phyloP scores from a whole-genome alignment of 2,888 invertebrate genomes.

The Tyria jacobaeae region DNA sequence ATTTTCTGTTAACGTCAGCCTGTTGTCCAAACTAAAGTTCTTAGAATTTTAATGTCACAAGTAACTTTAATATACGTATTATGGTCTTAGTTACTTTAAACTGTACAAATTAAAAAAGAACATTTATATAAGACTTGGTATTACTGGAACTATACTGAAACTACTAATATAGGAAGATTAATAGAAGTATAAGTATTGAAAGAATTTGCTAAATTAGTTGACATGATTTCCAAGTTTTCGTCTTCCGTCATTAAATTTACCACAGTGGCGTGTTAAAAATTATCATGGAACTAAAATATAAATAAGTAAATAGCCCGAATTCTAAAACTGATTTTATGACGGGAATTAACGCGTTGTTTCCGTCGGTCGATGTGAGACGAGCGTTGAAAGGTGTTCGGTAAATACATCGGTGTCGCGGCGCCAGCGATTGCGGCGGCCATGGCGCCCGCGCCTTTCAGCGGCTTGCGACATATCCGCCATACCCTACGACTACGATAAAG shows the following conservation, averaged over 20 bases:
- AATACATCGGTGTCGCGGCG: constrained; percentile 74
- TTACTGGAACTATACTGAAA: no score
- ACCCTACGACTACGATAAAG: constrained; percentile 31
- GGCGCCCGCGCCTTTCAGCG: constrained; percentile 63
- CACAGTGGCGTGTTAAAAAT: constrained; percentile 81
- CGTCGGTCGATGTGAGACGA: constrained; percentile 84
- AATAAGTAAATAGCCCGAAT: constrained; percentile 86
- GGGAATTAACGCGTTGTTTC: constrained; percentile 87
- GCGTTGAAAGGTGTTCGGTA: constrained; percentile 85
- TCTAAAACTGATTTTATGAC: constrained; percentile 87
- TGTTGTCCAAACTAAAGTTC: no score
- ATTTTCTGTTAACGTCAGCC: no score
- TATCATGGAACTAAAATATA: constrained; percentile 85
- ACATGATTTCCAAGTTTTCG: constrained; percentile 16
- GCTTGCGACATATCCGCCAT: constrained; percentile 71
- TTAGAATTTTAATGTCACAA: no score
- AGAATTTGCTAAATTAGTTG: no score
- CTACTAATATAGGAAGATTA: not conserved
- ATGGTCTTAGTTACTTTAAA: no score
- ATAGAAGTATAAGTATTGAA: not conserved
- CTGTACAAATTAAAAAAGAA: no score
- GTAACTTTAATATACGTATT: no score
- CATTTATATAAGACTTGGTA: no score
- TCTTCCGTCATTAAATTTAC: constrained; percentile 82
- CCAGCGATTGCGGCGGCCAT: constrained; percentile 53